phyloP scores from a whole-genome alignment of 2,113 vertebrate genomes.

The Neolamprologus ventralis region DNA sequence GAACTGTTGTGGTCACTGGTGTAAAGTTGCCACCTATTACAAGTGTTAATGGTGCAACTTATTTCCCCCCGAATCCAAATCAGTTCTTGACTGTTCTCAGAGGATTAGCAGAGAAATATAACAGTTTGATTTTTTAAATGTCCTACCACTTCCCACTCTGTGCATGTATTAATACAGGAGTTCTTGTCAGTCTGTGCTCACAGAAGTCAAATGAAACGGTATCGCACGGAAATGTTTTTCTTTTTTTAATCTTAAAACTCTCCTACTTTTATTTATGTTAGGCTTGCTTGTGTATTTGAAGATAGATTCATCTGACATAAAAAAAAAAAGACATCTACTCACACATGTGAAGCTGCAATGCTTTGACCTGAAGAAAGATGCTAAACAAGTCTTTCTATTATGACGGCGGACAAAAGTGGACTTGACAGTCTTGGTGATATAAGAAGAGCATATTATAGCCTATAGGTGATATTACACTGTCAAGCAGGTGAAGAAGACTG shows the following conservation, averaged over 20 bases:
- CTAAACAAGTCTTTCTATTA: neutral
- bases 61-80: neutral
- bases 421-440: neutral
- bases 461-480: neutral
- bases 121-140: neutral
- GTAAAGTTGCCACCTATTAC: neutral
- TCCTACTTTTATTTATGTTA: neutral
- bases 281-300: neutral
- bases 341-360: neutral
- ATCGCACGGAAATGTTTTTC: neutral
- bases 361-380: neutral
- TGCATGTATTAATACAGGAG: neutral
- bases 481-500: neutral
- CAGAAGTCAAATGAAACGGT: neutral
- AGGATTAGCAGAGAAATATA: neutral
- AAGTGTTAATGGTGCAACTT: neutral
- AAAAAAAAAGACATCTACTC: neutral
- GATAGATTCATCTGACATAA: neutral
- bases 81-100: neutral
- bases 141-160: neutral
- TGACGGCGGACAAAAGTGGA: neutral
- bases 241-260: neutral
- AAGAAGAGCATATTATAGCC: neutral
- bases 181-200: neutral
- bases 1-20: neutral